Conservation (phyloP, 2,113 vertebrate genomes). For the Ochotona curzoniae region DNA sequence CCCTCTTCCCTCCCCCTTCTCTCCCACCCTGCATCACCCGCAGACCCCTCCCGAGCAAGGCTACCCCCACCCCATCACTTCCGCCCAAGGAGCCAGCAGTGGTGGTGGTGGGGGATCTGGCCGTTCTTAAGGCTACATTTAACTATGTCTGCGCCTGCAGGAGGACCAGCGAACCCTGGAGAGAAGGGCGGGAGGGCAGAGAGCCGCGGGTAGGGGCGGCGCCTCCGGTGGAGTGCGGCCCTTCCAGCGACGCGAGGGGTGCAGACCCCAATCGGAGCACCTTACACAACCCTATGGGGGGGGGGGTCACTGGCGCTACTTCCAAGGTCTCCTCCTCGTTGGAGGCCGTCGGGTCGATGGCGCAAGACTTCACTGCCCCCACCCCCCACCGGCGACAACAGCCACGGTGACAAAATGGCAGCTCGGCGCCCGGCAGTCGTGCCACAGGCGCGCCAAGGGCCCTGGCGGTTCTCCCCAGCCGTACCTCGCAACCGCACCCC, state of each 20-base stretch:
- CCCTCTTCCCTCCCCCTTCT: neutral
- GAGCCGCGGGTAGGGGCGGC: neutral
- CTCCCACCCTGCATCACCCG: neutral
- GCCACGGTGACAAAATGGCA: conserved; percentile 87
- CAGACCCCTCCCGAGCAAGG: neutral
- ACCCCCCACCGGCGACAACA: conserved; percentile 67
- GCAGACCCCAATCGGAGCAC: neutral
- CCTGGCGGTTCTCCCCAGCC: neutral
- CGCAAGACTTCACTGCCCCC: conserved; percentile 60
- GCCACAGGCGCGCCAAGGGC: conserved; percentile 70
- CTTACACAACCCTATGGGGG: neutral
- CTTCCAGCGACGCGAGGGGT: neutral
- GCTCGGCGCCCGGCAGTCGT: conserved; percentile 79
- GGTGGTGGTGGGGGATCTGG: neutral
- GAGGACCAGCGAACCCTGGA: neutral
- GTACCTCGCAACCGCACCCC: neutral
- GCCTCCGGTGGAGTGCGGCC: neutral
- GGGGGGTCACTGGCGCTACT: neutral
- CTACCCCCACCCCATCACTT: conserved; percentile 19
- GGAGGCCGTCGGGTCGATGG: conserved; percentile 63
- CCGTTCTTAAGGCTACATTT: conserved; percentile 18
- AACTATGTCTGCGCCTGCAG: neutral
- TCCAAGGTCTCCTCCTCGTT: conserved; percentile 19
- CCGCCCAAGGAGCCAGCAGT: conserved; percentile 19
- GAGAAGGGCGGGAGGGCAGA: neutral